Evolutionary conservation across 2,888 invertebrate genomes (phyloP).

Genomic region (Corbicula japonica): DNA sequence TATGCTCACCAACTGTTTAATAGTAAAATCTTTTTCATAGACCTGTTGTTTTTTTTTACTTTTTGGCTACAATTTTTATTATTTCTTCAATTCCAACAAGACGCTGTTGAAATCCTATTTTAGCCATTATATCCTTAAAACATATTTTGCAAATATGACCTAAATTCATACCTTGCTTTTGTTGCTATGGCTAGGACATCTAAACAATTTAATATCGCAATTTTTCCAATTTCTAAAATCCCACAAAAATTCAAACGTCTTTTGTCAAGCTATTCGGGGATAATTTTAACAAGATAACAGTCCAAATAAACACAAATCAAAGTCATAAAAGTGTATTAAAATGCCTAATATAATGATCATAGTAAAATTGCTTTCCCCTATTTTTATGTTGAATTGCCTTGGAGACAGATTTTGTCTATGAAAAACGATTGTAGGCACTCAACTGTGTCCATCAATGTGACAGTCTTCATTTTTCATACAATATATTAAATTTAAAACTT

Average conservation of each 20-base stretch:
- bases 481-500: neutral
- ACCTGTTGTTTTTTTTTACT: no score
- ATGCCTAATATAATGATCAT: neutral
- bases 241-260: slow-evolving; percentile 3
- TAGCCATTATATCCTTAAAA: no score
- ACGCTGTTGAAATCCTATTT: no score
- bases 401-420: neutral
- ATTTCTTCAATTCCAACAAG: no score
- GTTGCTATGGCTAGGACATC: no score
- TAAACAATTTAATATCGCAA: no score
- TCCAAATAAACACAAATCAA: slow-evolving; percentile 11
- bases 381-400: neutral
- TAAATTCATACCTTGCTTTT: no score
- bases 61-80: no score
- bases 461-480: neutral
- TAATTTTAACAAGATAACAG: slow-evolving; percentile 21
- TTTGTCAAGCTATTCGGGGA: slow-evolving; percentile 8
- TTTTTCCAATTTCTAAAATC: slow-evolving; percentile 5
- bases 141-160: no score
- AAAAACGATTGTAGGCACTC: neutral
- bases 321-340: slow-evolving; percentile 13
- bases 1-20: no score
- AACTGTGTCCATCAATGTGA: neutral
- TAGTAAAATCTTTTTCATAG: no score
- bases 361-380: slow-evolving; percentile 14